Percentiles rank a stretch among this genome's conserved stretches.
Conservation (phyloP, 2,113 vertebrate species). For the Sceloporus tristichus region DNA sequence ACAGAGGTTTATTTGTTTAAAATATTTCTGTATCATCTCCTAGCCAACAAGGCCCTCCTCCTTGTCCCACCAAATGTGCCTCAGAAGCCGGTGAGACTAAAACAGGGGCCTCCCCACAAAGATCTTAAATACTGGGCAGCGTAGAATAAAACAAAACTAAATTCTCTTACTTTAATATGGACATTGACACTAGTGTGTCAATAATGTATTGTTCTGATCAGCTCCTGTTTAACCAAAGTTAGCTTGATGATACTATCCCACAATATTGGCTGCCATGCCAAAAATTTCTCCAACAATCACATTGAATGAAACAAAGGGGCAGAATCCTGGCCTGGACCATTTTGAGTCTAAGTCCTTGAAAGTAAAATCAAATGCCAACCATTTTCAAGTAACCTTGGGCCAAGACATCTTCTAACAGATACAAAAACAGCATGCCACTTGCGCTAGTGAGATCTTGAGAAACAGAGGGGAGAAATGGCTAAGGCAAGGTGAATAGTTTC, state of each 20-base stretch:
- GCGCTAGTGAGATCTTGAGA: not conserved
- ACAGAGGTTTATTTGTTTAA: too few species aligned
- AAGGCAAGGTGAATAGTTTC: not conserved
- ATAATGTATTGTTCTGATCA: not conserved
- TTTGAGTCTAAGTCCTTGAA: not conserved
- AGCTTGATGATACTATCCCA: not conserved
- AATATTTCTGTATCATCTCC: too few species aligned
- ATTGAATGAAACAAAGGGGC: not conserved
- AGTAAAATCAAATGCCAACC: not conserved
- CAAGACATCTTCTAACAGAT: not conserved
- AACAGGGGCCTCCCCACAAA: too few species aligned
- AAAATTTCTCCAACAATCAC: not conserved
- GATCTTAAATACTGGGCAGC: too few species aligned
- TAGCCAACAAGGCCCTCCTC: too few species aligned
- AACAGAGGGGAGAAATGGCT: not conserved
- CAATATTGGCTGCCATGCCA: not conserved
- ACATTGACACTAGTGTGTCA: not conserved
- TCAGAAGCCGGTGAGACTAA: too few species aligned
- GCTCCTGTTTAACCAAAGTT: not conserved
- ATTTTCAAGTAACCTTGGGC: not conserved
- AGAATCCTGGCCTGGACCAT: not conserved
- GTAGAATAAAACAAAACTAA: too few species aligned
- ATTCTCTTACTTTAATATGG: not conserved
- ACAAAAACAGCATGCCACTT: not conserved
- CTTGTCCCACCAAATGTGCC: too few species aligned